A percentile compares a stretch with the other conserved stretches of the same genome.
These are phyloP conservation scores for Helicorthomorpha holstii DNA, from an alignment of 1,140 invertebrate genomes.

Conservation along the genomic window DNA sequence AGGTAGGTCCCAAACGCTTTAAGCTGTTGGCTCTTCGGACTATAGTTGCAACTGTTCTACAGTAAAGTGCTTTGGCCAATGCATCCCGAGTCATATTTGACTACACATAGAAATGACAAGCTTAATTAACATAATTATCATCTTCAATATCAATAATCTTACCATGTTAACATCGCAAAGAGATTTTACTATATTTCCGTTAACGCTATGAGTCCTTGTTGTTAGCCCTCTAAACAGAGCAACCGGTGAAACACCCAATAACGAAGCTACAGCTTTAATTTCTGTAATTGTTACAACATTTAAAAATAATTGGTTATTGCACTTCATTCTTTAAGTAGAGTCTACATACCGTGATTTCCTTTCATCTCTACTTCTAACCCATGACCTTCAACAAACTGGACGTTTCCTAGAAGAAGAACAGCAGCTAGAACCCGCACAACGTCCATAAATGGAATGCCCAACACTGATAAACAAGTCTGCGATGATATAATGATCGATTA, in stretches of 20 bases:
- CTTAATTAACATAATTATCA: constrained; percentile 1
- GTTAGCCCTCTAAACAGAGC: constrained; percentile 63
- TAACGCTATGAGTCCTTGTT: constrained; percentile 60
- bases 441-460: constrained; percentile 85
- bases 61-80: constrained; percentile 81
- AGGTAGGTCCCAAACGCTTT: constrained; percentile 66
- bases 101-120: constrained; percentile 30
- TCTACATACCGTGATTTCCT: constrained; percentile 15
- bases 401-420: constrained; percentile 75
- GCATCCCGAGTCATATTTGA: constrained; percentile 73
- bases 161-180: constrained; percentile 65
- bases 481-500: constrained; percentile 5
- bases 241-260: constrained; percentile 58
- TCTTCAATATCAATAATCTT: constrained; percentile 13
- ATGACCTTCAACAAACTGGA: constrained; percentile 60
- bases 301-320: too few species aligned
- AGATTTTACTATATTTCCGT: constrained; percentile 65
- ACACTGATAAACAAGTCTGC: constrained; percentile 37
- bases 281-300: constrained; percentile 28
- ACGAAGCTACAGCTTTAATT: constrained; percentile 60
- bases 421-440: constrained; percentile 79
- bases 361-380: constrained; percentile 42
- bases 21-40: constrained; percentile 79
- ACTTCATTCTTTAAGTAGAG: constrained; percentile 38
- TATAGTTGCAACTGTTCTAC: constrained; percentile 85